Evolutionary conservation across 2,797 vertebrate species (phyloP), one percentile per base, ranked within the genome.

Genomic region (Tauraco hartlaubi): DNA sequence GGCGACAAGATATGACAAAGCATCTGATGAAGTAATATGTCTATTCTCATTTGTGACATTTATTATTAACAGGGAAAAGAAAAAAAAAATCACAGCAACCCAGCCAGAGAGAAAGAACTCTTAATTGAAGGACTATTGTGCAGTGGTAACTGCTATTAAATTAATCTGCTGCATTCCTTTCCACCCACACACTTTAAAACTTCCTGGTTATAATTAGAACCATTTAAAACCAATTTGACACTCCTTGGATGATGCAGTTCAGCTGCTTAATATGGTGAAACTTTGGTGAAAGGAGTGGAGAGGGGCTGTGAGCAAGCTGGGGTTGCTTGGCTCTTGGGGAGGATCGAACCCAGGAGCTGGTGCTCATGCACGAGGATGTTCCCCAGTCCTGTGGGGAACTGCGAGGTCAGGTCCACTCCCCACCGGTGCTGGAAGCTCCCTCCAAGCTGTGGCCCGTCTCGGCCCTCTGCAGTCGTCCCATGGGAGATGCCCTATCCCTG

Each of bases 141-240:
- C 92, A 91, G 93, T 95, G 96, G 97, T 96, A 97, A 97, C 91
- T 93, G 92, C 97, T 97, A 96, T 98, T 97, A 95, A 95, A 94
- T 85, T 96, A 97, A 98, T 97, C 94, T 96, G 92, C 92, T 94
- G 96, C 98, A 97, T 99, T 98, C 98, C 98, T 98, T 92, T 96
- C 96, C 95, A 90, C 97, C 97, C 96, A 97, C 97, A 98, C 88
- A 86, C 97, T 97, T 92, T 78, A 97, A 96, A 95, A 96, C 98
- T 98, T 98, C 97, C 97, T 97, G 96, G 96, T 97, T 93, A 90
- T 96, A 98, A 97, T 98, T 85, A 95, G 98, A 98, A 98, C 98
- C 98, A 97, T 97, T 97, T 97, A 93, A 82, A 95, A 95, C 90
- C 54, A 86, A 91, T 96, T 96, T 94, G 96, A 94, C 90, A 94